A percentile compares a stretch with the other conserved stretches of the same genome.
Evolutionary conservation across 2,113 vertebrate species (phyloP).

Genomic region (Lates calcarifer): DNA sequence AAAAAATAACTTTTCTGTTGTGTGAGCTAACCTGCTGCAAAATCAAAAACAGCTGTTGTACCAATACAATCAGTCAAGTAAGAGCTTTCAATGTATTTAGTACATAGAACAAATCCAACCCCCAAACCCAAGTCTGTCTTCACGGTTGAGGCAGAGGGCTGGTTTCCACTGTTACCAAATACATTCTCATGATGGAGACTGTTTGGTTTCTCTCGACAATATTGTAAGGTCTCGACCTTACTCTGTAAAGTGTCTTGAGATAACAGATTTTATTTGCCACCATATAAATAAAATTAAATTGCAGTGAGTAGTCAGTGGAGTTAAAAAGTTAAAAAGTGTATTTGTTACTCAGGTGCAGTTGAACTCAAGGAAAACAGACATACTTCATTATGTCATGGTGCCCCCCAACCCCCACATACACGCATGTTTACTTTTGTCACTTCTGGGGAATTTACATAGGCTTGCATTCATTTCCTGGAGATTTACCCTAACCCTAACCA

Average conservation of each 20-base stretch:
- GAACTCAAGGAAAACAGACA: slow-evolving; percentile 66
- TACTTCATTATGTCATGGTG: slow-evolving; percentile 66
- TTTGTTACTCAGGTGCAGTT: slow-evolving; percentile 51
- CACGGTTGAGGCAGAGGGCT: too few relatives aligned
- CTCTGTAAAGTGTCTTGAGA: too few relatives aligned
- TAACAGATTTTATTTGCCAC: neutral
- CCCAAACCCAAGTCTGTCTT: too few relatives aligned
- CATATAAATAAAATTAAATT: neutral
- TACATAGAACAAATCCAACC: too few relatives aligned
- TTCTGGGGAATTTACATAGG: too few relatives aligned
- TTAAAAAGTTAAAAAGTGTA: slow-evolving; percentile 23
- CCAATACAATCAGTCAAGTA: neutral
- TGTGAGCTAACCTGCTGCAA: neutral
- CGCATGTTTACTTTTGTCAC: too few relatives aligned
- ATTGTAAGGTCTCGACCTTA: too few relatives aligned
- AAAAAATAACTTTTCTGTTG: neutral
- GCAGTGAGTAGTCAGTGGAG: neutral
- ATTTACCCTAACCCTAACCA: too few relatives aligned
- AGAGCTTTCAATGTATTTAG: neutral
- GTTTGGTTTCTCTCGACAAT: too few relatives aligned
- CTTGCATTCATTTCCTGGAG: too few relatives aligned
- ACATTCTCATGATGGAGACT: too few relatives aligned
- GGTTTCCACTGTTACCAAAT: too few relatives aligned
- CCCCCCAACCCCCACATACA: slow-evolving; percentile 1
- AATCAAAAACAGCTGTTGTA: neutral